Conservation (phyloP, 2,113 vertebrate species). For the Lasiurus borealis region DNA sequence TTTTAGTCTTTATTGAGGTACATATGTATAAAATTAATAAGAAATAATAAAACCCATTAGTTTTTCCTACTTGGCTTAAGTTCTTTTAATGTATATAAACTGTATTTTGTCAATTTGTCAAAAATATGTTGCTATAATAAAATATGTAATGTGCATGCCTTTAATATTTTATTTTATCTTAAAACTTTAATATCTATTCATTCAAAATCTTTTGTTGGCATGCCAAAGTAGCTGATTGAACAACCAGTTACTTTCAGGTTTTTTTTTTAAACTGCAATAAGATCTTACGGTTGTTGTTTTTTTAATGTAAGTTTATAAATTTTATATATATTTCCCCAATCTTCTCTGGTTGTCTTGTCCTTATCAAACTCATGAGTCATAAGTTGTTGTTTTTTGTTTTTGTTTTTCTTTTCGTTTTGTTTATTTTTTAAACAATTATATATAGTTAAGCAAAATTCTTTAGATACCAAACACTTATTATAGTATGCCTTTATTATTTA, state of each 20-base stretch:
- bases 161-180: not conserved
- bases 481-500: not conserved
- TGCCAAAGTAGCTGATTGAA: not conserved
- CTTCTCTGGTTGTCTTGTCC: not conserved
- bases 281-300: not conserved
- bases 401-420: not conserved
- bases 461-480: not conserved
- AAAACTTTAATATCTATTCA: not conserved
- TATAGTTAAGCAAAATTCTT: conserved; percentile 3
- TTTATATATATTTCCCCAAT: not conserved
- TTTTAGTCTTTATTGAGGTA: not conserved
- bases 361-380: not conserved
- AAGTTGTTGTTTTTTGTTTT: not conserved
- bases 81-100: not conserved
- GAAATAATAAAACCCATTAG: not conserved
- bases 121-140: not conserved
- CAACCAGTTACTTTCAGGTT: not conserved
- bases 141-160: not conserved
- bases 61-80: not conserved
- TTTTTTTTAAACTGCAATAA: not conserved
- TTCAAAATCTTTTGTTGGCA: not conserved
- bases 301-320: too few relatives aligned
- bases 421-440: not conserved
- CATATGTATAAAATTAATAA: not conserved
- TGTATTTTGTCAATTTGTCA: not conserved